A percentile compares a stretch with the other conserved stretches of the same genome.
phyloP scores from a whole-genome alignment of 2,888 invertebrate species.

The Metacarcinus magister region DNA sequence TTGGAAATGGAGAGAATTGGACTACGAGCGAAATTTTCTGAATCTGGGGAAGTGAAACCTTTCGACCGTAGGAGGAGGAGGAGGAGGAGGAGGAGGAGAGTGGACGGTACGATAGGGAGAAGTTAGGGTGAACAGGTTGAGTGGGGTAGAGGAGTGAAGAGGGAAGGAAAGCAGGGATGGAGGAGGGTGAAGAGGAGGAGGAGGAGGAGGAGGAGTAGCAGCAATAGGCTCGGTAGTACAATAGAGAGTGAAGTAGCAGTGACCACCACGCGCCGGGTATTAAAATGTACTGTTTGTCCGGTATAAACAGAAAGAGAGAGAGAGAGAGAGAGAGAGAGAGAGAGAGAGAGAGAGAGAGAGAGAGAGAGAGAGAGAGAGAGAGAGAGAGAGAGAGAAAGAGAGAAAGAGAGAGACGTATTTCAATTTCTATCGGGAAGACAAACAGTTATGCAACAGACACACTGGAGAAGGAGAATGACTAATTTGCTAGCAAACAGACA shows the following conservation, averaged over 20 bases:
- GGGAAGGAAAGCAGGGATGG: background rate
- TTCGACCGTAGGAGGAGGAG: background rate
- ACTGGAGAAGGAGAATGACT: background rate
- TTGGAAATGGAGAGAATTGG: background rate
- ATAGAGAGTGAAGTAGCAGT: background rate
- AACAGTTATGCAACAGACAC: constrained; percentile 13
- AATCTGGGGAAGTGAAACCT: constrained; percentile 14
- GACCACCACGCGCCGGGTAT: background rate
- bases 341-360: too few species aligned
- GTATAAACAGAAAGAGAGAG: background rate
- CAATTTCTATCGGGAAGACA: constrained; percentile 26
- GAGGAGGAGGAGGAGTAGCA: background rate
- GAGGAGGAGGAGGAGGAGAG: background rate
- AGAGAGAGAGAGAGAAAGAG: constrained; percentile 14
- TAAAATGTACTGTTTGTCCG: constrained; percentile 26
- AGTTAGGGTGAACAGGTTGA: background rate
- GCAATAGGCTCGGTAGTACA: background rate
- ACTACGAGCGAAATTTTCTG: background rate
- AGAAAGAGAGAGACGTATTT: constrained; percentile 14
- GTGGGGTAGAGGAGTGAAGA: background rate
- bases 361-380: constrained; percentile 6
- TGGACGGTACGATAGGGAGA: background rate
- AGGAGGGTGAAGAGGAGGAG: background rate
- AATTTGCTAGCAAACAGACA: background rate
- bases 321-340: background rate